These are phyloP conservation scores for Chloromyia formosa DNA, from an alignment of 2,888 invertebrate species.

Conservation along the genomic window DNA sequence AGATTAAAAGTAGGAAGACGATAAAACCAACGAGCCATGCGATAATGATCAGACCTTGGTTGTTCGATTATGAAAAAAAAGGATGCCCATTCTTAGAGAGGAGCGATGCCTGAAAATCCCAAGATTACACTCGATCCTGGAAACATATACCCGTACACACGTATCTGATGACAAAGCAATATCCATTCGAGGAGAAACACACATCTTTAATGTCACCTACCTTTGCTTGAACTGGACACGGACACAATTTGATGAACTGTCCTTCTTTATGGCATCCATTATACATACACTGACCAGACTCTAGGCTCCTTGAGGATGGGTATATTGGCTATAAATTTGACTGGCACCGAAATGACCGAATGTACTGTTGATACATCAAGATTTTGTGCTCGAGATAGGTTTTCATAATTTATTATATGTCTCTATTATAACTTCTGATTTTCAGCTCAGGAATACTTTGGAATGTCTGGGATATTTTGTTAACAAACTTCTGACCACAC, in stretches of 20 bases:
- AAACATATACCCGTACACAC: not conserved
- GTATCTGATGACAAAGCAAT: slow-evolving; percentile 27
- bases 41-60: slow-evolving; percentile 34
- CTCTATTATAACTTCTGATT: slow-evolving; percentile 41
- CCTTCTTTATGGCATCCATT: slow-evolving; percentile 1
- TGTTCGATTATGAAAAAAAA: slow-evolving; percentile 29
- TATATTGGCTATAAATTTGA: slow-evolving; percentile 37
- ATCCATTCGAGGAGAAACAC: not conserved
- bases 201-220: not conserved
- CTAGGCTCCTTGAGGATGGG: not conserved
- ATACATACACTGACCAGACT: slow-evolving; percentile 19
- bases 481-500: slow-evolving; percentile 27
- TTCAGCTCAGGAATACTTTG: not conserved
- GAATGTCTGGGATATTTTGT: slow-evolving; percentile 8
- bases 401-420: slow-evolving; percentile 38
- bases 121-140: not conserved
- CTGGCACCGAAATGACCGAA: slow-evolving; percentile 3
- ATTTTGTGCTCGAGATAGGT: slow-evolving; percentile 35
- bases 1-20: slow-evolving; percentile 44
- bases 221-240: not conserved
- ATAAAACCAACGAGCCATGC: slow-evolving; percentile 42
- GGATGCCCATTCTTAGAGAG: slow-evolving; percentile 14
- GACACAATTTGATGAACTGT: slow-evolving; percentile 28
- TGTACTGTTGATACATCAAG: slow-evolving; percentile 17
- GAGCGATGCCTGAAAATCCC: slow-evolving; percentile 13